Conservation (phyloP, 2,888 invertebrate genomes). For the Lydus trimaculatus region DNA sequence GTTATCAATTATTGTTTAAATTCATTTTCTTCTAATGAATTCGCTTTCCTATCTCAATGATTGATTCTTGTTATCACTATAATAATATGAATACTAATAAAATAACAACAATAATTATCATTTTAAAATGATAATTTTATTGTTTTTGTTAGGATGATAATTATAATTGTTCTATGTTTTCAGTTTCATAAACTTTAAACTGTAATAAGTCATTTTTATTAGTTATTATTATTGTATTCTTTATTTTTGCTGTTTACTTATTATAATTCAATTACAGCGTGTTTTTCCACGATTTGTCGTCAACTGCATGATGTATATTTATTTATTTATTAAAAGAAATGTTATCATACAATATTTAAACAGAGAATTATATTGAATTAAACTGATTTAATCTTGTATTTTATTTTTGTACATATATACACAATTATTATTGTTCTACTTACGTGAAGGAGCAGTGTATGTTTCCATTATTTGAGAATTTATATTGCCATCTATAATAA, state of each 20-base stretch:
- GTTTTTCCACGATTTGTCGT: background rate
- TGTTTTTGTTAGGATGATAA: background rate
- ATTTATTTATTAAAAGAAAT: background rate
- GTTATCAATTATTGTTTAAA: background rate
- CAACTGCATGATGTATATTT: too few relatives aligned
- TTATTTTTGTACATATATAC: background rate
- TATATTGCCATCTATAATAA: background rate
- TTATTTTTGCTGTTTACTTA: too few relatives aligned
- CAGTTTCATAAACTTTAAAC: background rate
- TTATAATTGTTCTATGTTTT: background rate
- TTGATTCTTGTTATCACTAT: background rate
- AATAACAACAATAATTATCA: background rate
- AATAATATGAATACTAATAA: background rate
- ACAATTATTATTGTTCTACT: background rate
- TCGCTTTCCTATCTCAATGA: background rate
- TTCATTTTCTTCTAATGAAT: conserved; percentile 10
- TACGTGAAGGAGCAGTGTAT: background rate
- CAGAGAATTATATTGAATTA: background rate
- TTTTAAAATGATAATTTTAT: background rate
- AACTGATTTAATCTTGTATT: background rate
- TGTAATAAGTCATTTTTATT: background rate
- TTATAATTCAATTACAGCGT: background rate
- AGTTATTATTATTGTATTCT: too few relatives aligned
- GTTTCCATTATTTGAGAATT: background rate
- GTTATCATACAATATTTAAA: background rate